Percentiles rank a stretch among this genome's conserved stretches.
These are phyloP conservation scores for Nesometra sesokonis DNA, from an alignment of 35 echinoderm and acorn worm genomes.

Conservation along the genomic window DNA sequence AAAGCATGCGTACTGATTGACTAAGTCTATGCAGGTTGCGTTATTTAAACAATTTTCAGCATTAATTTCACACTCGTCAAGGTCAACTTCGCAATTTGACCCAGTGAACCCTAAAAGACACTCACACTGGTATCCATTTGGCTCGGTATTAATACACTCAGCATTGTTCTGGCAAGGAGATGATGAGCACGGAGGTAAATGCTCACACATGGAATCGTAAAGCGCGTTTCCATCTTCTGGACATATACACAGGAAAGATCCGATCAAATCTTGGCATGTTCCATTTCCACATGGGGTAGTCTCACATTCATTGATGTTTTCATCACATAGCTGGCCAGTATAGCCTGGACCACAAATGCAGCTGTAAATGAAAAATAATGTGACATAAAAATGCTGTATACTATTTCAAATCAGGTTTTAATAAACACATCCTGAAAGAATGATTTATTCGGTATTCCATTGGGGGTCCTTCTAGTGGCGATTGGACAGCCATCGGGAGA, in stretches of 20 bases:
- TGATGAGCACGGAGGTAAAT: slow-evolving; percentile 23
- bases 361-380: not conserved
- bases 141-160: slow-evolving; percentile 7
- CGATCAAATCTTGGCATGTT: slow-evolving; percentile 21
- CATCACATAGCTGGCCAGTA: not conserved
- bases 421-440: no score
- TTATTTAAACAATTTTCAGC: slow-evolving; percentile 37
- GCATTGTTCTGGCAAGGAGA: slow-evolving; percentile 45
- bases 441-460: no score
- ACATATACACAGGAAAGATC: slow-evolving; percentile 25
- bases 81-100: slow-evolving; percentile 34
- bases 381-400: no score
- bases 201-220: slow-evolving; percentile 15
- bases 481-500: no score
- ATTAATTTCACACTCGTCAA: slow-evolving; percentile 26
- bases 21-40: slow-evolving; percentile 26
- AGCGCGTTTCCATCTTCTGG: slow-evolving; percentile 1
- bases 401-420: no score
- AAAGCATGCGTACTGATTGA: slow-evolving; percentile 28
- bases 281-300: slow-evolving; percentile 1
- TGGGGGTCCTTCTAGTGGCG: no score
- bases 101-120: slow-evolving; percentile 30
- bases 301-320: slow-evolving; percentile 6
- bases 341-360: not conserved
- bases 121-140: not conserved